These are phyloP conservation scores for Psophia crepitans DNA, from an alignment of 2,113 vertebrate species.

Conservation along the genomic window DNA sequence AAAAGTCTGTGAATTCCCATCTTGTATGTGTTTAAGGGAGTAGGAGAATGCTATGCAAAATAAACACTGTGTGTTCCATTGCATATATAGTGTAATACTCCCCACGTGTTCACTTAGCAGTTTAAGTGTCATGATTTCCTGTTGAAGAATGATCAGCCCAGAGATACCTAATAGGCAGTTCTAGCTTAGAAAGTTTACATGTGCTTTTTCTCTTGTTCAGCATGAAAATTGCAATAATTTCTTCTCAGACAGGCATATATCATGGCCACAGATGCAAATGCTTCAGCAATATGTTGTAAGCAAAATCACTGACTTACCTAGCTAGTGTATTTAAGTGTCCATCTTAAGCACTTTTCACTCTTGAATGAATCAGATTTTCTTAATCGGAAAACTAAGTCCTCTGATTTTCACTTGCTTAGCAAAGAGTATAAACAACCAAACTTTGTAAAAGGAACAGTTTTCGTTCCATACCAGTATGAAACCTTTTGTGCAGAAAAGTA, in stretches of 20 bases:
- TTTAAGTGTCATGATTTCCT: not conserved
- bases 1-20: not conserved
- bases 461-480: not conserved
- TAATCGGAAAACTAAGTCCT: not conserved
- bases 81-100: not conserved
- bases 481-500: not conserved
- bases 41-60: conserved; percentile 7
- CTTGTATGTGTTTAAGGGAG: conserved; percentile 32
- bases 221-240: not conserved
- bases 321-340: not conserved
- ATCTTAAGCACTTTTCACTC: not conserved
- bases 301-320: not conserved
- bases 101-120: not conserved
- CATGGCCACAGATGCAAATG: not conserved
- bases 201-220: not conserved
- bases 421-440: not conserved
- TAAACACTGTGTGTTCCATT: not conserved
- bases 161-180: not conserved
- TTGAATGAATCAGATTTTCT: not conserved
- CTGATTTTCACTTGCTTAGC: not conserved
- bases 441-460: not conserved
- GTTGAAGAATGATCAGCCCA: not conserved
- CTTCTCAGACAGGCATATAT: not conserved
- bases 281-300: not conserved
- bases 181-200: not conserved